Evolutionary conservation across 23 tunicate genomes (phyloP), one percentile per base, ranked within the genome.

Genomic region (Diplosoma virens): DNA sequence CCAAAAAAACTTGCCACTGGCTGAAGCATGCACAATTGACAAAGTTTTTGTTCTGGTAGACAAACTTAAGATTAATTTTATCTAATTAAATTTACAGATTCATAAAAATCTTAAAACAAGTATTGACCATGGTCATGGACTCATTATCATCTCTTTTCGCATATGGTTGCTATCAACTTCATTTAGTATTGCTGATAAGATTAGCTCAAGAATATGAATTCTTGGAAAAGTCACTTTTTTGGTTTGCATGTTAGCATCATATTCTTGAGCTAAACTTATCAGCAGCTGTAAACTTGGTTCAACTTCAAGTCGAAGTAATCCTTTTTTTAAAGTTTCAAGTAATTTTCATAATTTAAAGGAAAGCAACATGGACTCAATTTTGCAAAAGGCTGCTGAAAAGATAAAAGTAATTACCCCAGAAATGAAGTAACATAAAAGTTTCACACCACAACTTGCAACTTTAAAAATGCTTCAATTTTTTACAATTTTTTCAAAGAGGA

Each of bases 181-280:
- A n/a, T n/a, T n/a, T n/a, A n/a, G n/a, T n/a, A n/a, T n/a, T n/a
- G n/a, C n/a, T n/a, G n/a, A n/a, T n/a, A n/a, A n/a, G n/a, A n/a
- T n/a, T n/a, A n/a, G n/a, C n/a, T n/a, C n/a, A n/a, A n/a, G n/a
- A n/a, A n/a, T n/a, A n/a, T n/a, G n/a, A n/a, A n/a, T 67, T 67
- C 22, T 35, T 67, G 74, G 74, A 67, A 67, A 67, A 34, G 36
- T 25, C 74, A 67, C 52, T 67, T 7, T 67, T 67, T 36, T 67
- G 74, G 74, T 67, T 67, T 35, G 74, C 74, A 5, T 67, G 74
- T 63, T 5, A 29, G 35, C 70, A 63, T 35, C 70, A 63, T 35
- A 29, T 63, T 20, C 70, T 63, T 63, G 70, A 63, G 9, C 70
- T 63, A 11, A 63, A 5, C 70, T 63, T 63, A 7, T 67, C 74